A percentile compares a stretch with the other conserved stretches of the same genome.
phyloP scores from a whole-genome alignment of 2,888 invertebrate genomes.

The Isotomurus palustris region DNA sequence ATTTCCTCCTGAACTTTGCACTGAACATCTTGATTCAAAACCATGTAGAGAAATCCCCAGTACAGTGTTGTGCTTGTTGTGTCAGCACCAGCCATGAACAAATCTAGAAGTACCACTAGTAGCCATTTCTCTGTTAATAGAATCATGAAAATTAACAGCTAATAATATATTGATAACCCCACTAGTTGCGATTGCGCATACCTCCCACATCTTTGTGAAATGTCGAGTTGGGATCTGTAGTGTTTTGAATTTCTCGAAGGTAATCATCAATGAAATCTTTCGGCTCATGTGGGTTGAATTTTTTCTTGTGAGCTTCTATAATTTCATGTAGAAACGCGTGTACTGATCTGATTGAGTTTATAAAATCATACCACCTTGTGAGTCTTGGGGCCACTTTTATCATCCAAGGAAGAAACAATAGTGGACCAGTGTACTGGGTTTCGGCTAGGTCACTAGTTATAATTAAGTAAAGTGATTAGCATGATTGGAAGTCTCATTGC shows the following conservation, averaged over 20 bases:
- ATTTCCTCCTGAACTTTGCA: constrained; percentile 47
- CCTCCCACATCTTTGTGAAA: constrained; percentile 39
- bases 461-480: background rate
- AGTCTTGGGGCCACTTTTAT: constrained; percentile 35
- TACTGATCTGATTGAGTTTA: constrained; percentile 36
- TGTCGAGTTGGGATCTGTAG: constrained; percentile 35
- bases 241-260: constrained; percentile 36
- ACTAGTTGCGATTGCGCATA: constrained; percentile 11
- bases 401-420: constrained; percentile 44
- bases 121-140: constrained; percentile 44
- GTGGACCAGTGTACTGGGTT: constrained; percentile 44
- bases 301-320: constrained; percentile 32
- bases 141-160: background rate
- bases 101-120: constrained; percentile 43
- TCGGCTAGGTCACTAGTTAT: constrained; percentile 40
- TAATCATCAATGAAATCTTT: constrained; percentile 43
- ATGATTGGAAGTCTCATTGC: background rate
- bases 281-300: constrained; percentile 21
- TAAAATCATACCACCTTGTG: constrained; percentile 43
- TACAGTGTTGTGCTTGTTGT: constrained; percentile 46
- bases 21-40: constrained; percentile 46
- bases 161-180: background rate
- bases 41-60: constrained; percentile 47
- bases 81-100: constrained; percentile 47
- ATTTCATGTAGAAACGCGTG: constrained; percentile 37